Evolutionary conservation across 2,888 invertebrate genomes (phyloP).

Genomic region (Mamestra brassicae): DNA sequence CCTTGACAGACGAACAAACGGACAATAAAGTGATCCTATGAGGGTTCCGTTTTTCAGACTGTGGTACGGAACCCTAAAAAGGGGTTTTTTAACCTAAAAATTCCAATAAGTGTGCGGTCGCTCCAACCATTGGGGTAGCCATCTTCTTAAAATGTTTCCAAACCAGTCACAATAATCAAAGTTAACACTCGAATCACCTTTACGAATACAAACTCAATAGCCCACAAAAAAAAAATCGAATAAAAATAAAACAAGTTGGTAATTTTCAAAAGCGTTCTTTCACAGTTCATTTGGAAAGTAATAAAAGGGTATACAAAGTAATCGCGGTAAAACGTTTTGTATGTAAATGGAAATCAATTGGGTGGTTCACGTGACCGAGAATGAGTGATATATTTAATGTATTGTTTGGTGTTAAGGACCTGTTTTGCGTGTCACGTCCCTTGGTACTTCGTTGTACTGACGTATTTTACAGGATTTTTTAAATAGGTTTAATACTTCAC

Average conservation of each 20-base stretch:
- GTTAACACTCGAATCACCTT: not conserved
- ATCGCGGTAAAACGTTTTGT: slow-evolving; percentile 82
- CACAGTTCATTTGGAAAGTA: slow-evolving; percentile 76
- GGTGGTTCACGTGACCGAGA: slow-evolving; percentile 66
- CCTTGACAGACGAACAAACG: no score
- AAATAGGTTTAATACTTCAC: not conserved
- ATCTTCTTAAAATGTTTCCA: no score
- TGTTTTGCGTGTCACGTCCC: slow-evolving; percentile 52
- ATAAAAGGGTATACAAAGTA: slow-evolving; percentile 80
- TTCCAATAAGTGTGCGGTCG: no score
- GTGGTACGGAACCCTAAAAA: no score
- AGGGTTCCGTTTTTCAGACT: no score
- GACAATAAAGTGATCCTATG: no score
- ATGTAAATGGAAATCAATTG: slow-evolving; percentile 85
- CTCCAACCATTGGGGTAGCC: no score
- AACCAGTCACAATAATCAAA: no score
- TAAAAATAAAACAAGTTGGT: slow-evolving; percentile 56
- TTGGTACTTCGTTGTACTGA: slow-evolving; percentile 35
- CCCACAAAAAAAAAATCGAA: slow-evolving; percentile 1
- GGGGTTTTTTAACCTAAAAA: no score
- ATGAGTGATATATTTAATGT: slow-evolving; percentile 45
- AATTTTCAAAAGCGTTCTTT: slow-evolving; percentile 71
- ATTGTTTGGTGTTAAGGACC: slow-evolving; percentile 44
- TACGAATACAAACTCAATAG: not conserved
- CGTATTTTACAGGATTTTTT: not conserved